Evolutionary conservation across 1,140 invertebrate species (phyloP), one percentile per base, ranked within the genome.

Genomic region (Drosophila miranda): DNA sequence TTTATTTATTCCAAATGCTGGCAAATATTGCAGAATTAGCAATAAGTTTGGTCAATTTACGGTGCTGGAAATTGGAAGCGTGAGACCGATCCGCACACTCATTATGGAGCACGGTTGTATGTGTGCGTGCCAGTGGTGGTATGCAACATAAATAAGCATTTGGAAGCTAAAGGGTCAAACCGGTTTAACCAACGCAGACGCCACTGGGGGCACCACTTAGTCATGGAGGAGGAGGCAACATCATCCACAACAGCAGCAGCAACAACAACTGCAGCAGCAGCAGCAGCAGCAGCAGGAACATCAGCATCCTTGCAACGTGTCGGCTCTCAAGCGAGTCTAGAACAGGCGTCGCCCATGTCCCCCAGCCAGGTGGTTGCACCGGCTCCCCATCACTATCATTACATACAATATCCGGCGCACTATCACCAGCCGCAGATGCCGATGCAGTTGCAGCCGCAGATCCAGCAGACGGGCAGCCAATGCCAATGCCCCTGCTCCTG

Each of bases 341-440:
- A 50, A 28, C 54, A 52, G 21, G 63, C 73, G 3, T 41, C 52
- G 55, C 52, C 42, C 19, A 30, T 51, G 49, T 23, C 21, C 9
- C 56, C 49, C 19, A 48, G 55, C 28, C 52, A 74, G 28, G 21
- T 42, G 50, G 61, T 49, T 55, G 53, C 52, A 19, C 7, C 73
- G 63, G 19, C 71, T 57, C 64, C 74, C 8, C 89, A 90, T 67
- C 89, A 90, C 50, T 90, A 90, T 69, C 89, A 90, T 73, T 90
- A 90, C 64, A 90, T 90, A 55, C 87, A 90, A 51, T 90, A 90
- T 84, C 89, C 87, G 75, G 74, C 75, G 38, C 77, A 89, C 38
- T 87, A 87, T 52, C 64, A 75, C 49, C 61, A 66, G 28, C 63
- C 58, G 19, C 78, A 79, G 21, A 61, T 62, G 19, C 68, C 61